Percentiles rank a stretch among this genome's conserved stretches.
phyloP scores from a whole-genome alignment of 1,140 invertebrate genomes.

The Drosophila tani region DNA sequence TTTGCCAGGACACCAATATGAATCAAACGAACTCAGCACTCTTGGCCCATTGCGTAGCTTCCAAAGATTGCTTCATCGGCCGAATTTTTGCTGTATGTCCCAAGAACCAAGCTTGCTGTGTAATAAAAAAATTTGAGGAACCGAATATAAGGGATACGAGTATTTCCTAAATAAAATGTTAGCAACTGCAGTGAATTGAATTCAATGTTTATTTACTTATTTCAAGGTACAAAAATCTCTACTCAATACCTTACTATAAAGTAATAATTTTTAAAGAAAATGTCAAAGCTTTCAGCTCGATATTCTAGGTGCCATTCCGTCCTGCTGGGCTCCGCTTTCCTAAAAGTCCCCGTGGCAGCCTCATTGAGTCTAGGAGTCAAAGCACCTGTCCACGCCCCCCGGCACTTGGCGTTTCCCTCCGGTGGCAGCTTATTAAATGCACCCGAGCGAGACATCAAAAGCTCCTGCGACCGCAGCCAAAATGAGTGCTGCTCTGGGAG shows the following conservation, averaged over 20 bases:
- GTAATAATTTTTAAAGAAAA: not conserved
- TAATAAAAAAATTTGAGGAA: not conserved
- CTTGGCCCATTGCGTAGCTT: not conserved
- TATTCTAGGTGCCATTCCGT: not conserved
- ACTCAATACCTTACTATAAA: not conserved
- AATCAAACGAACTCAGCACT: not conserved
- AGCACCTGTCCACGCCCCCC: conserved; percentile 12
- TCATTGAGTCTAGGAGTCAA: conserved; percentile 42
- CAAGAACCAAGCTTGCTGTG: not conserved
- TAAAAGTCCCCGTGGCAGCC: conserved; percentile 7
- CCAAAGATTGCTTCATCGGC: not conserved
- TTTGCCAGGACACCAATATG: not conserved
- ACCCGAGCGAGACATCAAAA: conserved; percentile 75
- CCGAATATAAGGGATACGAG: not conserved
- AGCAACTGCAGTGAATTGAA: not conserved
- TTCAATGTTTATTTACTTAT: not conserved
- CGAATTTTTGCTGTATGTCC: not conserved
- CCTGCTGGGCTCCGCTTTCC: not conserved
- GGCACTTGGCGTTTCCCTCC: conserved; percentile 1
- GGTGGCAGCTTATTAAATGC: conserved; percentile 70
- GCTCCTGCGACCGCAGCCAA: conserved; percentile 38
- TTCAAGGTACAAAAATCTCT: not conserved
- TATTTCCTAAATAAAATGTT: not conserved
- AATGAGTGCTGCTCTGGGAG: conserved; percentile 24
- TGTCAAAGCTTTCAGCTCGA: not conserved